Base-by-base conservation (phyloP, 2,888 invertebrate genomes). In the Agrotis ipsilon region DNA sequence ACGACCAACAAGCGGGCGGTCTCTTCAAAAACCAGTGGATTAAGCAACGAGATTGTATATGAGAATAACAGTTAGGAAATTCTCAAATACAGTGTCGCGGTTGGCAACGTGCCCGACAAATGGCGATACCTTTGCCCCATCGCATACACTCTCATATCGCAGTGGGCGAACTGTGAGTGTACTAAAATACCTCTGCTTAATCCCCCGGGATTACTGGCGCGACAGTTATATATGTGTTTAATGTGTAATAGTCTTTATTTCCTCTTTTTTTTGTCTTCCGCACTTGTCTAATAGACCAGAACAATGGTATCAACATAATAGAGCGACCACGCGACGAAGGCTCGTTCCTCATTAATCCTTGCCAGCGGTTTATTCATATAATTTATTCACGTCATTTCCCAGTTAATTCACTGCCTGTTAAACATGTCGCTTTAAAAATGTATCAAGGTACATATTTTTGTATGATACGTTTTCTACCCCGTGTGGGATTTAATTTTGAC, bases 331-430 rank as follows among this genome's bases (percentile, higher is more conserved):
- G 86, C 83, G 86, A 87, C 81, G 86, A 78, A 82, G 63, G 80
- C 87, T 88, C 88, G 87, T 86, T 86, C 89, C 87, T 91, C 92
- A 91, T 94, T 94, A 94, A 93, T 93, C 91, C 91, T 87, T 86
- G 89, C 91, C 89, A 87, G 86, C 81, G 87, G 91, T 88, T 92
- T 92, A 90, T 92, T 92, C 91, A 92, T 93, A 91, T 80, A 70
- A 92, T 93, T 93, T 93, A 94, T 94, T 93, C 91, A 92, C 88
- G 88, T 90, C 91, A 93, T 93, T 92, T 91, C 85, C 82, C 87
- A 88, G 89, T 89, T 92, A 93, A 94, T 93, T 92, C 88, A 90
- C 88, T 89, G 89, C 84, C 88, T 88, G 89, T 89, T 91, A 90
- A 92, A 89, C 89, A 91, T 91, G 86, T 86, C 86, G 83, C 86